Base-by-base conservation (phyloP, 92 coral and sea anemone species). In the Scolanthus callimorphus region DNA sequence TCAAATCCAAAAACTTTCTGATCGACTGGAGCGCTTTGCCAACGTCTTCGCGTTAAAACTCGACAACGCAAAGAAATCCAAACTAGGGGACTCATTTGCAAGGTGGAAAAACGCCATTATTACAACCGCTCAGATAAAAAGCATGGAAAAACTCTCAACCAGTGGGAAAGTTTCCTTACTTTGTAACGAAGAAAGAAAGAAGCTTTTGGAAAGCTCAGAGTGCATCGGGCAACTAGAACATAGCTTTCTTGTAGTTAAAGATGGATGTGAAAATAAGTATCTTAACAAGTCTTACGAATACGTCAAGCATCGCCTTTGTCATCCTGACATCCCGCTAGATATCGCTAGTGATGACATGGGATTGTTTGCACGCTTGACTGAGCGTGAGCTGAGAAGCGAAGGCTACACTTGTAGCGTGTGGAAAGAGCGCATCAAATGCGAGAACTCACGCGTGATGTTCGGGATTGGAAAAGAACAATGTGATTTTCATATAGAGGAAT, bases 391-490 rank as follows among this genome's bases (percentile, higher is more conserved):
- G 39, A 67, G 55, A 30, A 80, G 65, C 17, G 90, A 72, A 29
- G 96, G 92, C 2, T 92, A 88, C 57, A 47, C 61, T 11, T 84
- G 80, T 31, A 74, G 64, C 22, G 65, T 69, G n/a, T 79, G 87
- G 80, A 78, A 65, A 28, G 89, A 89, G 44, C 69, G 59, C 37
- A 67, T 84, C 23, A 65, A 82, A 21, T 92, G 97, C 34, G 77
- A 78, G 45, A 88, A 88, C 25, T 49, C 55, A 25, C 80, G 81
- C 60, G 22, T 59, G 74, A 58, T 82, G 37, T 83, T 78, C 65
- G 90, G 90, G 15, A 73, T 83, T 31, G 90, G 92, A n/a, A 60
- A 59, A 11, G 91, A 80, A 49, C 85, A 88, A 50, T 92, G 97
- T 58, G 80, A 84, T 11, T 73, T 92, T 49, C 47, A 73, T 21